Base-by-base conservation (phyloP, 2,113 vertebrate genomes). In the Podilymbus podiceps region DNA sequence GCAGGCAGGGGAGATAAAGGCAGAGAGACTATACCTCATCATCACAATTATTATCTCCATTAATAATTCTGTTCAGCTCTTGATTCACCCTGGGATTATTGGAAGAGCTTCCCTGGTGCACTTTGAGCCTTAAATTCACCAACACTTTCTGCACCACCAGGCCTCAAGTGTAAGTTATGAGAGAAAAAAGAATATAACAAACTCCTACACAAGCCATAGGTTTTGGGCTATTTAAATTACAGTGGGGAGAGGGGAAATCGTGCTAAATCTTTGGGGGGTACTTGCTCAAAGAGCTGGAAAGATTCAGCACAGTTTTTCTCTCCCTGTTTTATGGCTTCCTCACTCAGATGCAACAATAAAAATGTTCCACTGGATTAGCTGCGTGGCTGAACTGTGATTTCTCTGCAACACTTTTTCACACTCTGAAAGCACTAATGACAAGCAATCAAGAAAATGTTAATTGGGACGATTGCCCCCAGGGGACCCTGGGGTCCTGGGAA, bases 371-470 rank as follows among this genome's bases (percentile, higher is more conserved):
- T 91, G 95, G 94, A 89, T 97, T 97, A 97, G 92, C 83, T 86
- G 66, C 6, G 20, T 77, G 96, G 79, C 77, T 92, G 95, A 96
- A 92, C 92, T 95, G 96, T 92, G 89, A 96, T 95, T 97, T 95
- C 95, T 93, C 89, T 88, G 84, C 72, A 91, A 68, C 58, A 55
- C 18, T 93, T 95, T 80, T 95, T 93, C 93, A 95, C 81, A 95
- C 92, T 95, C 89, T 95, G 89, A 95, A 93, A 93, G 94, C 55
- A n/a, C 89, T 97, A 95, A 97, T 93, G 97, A 95, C 91, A 89
- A 83, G 89, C 87, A 91, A 95, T 94, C 96, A 95, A 92, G 95
- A 95, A 92, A 80, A 92, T 89, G 89, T 96, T 97, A 97, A 97
- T 96, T 96, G 97, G 95, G 91, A 90, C 47, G 0, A 93, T 76